Percentiles rank a stretch among this genome's conserved stretches.
Conservation (phyloP, 2,797 vertebrate genomes). For the Artibeus lituratus region DNA sequence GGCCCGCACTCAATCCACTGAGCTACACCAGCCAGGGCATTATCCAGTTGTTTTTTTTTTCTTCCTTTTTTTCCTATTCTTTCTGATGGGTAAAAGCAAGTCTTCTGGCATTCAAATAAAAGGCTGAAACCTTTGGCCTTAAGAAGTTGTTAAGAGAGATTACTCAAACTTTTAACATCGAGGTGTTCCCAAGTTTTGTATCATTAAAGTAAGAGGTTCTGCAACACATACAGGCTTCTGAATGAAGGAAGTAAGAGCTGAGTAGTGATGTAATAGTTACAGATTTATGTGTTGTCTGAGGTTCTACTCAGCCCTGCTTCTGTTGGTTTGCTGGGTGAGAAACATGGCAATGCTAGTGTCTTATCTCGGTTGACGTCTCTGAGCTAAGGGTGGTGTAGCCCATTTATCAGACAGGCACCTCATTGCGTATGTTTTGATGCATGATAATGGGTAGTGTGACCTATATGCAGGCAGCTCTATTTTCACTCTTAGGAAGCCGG, state of each 20-base stretch:
- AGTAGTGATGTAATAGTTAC: background rate
- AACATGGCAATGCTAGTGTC: background rate
- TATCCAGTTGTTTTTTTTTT: too few relatives aligned
- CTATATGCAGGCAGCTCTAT: background rate
- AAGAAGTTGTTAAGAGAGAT: background rate
- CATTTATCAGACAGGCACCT: background rate
- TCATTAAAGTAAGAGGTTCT: conserved; percentile 24
- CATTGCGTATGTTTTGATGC: background rate
- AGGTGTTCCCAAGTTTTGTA: background rate
- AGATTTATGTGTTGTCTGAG: background rate
- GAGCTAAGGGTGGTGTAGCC: background rate
- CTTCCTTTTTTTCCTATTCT: background rate
- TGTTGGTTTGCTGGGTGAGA: background rate
- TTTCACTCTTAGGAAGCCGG: background rate
- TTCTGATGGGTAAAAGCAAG: conserved; percentile 5
- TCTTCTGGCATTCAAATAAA: conserved; percentile 25
- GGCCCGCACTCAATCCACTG: too few relatives aligned
- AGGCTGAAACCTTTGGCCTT: background rate
- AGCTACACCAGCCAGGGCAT: too few relatives aligned
- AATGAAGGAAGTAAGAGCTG: background rate
- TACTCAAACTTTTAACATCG: background rate
- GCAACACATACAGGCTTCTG: background rate
- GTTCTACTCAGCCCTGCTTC: background rate
- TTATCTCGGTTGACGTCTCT: background rate
- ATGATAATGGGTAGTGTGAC: background rate